Conservation (phyloP, 2,113 vertebrate species). For the Paramisgurnus dabryanus region DNA sequence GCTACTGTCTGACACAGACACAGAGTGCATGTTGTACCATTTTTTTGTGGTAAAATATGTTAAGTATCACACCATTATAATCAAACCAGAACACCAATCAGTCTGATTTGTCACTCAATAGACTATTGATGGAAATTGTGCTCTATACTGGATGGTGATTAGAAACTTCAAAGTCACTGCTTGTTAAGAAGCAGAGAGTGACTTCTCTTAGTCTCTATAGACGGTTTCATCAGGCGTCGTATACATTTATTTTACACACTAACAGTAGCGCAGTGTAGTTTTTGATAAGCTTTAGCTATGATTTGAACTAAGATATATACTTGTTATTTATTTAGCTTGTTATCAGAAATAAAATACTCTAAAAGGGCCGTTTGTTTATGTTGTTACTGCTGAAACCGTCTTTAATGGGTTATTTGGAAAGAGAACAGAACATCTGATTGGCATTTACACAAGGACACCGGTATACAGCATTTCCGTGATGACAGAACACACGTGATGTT, state of each 20-base stretch:
- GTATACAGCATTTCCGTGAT: background rate
- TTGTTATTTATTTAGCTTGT: too few relatives aligned
- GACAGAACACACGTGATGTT: background rate
- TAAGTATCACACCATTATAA: background rate
- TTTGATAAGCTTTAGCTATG: too few relatives aligned
- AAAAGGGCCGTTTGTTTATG: too few relatives aligned
- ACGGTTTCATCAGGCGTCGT: too few relatives aligned
- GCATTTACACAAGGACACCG: background rate
- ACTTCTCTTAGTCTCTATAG: too few relatives aligned
- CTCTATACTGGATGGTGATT: constrained; percentile 8
- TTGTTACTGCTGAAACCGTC: too few relatives aligned
- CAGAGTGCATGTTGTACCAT: constrained; percentile 6
- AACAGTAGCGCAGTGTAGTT: too few relatives aligned
- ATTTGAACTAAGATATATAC: too few relatives aligned
- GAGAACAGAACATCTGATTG: constrained; percentile 36
- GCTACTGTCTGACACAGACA: background rate
- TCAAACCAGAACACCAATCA: constrained; percentile 20
- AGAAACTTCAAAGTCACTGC: background rate
- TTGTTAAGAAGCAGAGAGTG: background rate
- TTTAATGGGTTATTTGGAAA: background rate
- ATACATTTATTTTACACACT: too few relatives aligned
- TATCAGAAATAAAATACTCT: too few relatives aligned
- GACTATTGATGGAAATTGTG: background rate
- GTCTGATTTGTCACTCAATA: background rate
- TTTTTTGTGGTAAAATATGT: background rate